Base-by-base conservation (phyloP, 2,888 invertebrate species). In the Mayetiola destructor region DNA sequence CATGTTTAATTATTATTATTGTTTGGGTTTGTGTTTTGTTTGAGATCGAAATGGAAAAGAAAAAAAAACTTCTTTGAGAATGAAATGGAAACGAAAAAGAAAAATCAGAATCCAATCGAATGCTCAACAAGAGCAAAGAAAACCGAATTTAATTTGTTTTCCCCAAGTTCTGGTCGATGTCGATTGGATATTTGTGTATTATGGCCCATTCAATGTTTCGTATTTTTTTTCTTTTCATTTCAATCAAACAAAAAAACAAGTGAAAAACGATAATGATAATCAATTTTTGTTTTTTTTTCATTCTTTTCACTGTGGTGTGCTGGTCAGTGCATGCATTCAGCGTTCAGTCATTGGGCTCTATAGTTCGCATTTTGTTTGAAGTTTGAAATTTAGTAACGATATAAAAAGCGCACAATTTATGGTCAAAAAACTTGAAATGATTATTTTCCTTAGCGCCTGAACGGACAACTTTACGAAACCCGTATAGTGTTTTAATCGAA, bases 1-100 rank as follows among this genome's bases (percentile, higher is more conserved):
- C 48, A 16, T 48, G 48, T 48, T 48, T 48, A 48, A 48, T 48
- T 48, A n/a, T n/a, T n/a, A n/a, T n/a, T n/a, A n/a, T n/a, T n/a
- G n/a, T n/a, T n/a, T n/a, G n/a, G n/a, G 42, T 42, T 42, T 42
- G 42, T 42, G 48, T 27, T 10, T 23, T 3, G 3, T 27, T 8
- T 18, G 39, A 8, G 29, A 23, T 23, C 14, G 42, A 27, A 16
- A 48, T 18, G 48, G 48, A 48, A 48, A 39, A 3, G 18, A 39
- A 39, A 39, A 39, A 42, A 42, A 42, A 4, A 14, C 2, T 6
- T 48, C 27, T 48, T n/a, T 21, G n/a, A 16, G 39, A 10, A n/a
- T n/a, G n/a, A n/a, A n/a, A n/a, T n/a, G n/a, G n/a, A n/a, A n/a
- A 48, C 27, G 48, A 48, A 27, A 27, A 27, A 48, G 3, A 32